Evolutionary conservation across 37 sponge, comb jelly and placozoan genomes (phyloP), one percentile per base, ranked within the genome.

Genomic region (Diacarnus erythraeanus): DNA sequence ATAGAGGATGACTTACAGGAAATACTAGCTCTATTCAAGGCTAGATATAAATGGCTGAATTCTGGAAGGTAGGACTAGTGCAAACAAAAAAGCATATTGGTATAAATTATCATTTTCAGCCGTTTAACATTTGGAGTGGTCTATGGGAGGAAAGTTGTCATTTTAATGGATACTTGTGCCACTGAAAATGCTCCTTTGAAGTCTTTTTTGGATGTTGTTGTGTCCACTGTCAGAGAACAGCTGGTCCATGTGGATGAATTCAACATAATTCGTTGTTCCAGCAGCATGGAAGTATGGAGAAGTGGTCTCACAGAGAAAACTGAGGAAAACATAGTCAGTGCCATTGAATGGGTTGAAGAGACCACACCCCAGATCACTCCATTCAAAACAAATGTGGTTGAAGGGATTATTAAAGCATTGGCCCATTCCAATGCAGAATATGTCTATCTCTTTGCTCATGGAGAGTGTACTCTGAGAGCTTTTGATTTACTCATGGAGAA

Each of bases 21-120:
- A n/a, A 60, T 63, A 12, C n/a, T 93, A 1, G 64, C 71, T 0
- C 38, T 39, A 30, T 71, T 93, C 43, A 86, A 85, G 80, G 69
- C 87, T 22, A 79, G 94, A 69, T 65, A 74, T 54, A 58, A 82
- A 31, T 93, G 91, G 94, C 76, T 93, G 36, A 86, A 63, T 27
- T 64, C 91, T 29, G 92, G 84, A 74, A 93, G 93, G 93, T 92
- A 54, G 26, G 60, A 59, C 18, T 59, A 59, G 4, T 65, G 34
- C 35, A 65, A 34, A 65, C 18, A 65, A 20, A 31, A 65, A 17
- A 31, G 34, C 2, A 65, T 12, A 4, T 29, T 10, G 41, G 15
- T 39, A 27, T 23, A 20, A 3, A 38, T 43, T 8, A 23, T 12
- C 26, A 40, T 3, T 73, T 79, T 2, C 47, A 93, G 93, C 76